phyloP scores from a whole-genome alignment of 2,888 invertebrate species.

The Rotaria macrura region DNA sequence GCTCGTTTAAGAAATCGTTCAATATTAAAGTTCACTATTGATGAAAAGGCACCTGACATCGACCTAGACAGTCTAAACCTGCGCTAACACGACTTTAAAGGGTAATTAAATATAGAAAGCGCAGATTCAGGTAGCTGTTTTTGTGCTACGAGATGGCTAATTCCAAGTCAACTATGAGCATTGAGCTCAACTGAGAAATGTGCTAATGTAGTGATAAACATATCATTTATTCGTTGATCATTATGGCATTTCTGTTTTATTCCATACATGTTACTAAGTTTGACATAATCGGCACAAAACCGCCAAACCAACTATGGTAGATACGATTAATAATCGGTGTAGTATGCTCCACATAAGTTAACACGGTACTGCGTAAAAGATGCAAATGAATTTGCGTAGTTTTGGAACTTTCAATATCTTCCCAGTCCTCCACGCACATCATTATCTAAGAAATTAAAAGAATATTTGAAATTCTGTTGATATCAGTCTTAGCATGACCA shows the following conservation, averaged over 20 bases:
- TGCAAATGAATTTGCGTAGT: not conserved
- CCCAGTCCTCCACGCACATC: not conserved
- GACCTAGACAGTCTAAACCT: not conserved
- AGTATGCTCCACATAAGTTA: not conserved
- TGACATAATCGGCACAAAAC: not conserved
- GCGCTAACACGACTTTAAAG: not conserved
- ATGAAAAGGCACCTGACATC: not conserved
- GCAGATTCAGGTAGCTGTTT: not conserved
- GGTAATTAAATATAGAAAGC: not conserved
- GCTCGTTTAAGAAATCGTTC: not conserved
- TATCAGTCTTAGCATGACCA: not conserved
- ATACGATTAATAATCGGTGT: not conserved
- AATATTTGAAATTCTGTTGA: not conserved
- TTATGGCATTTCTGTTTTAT: not conserved
- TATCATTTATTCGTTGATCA: not conserved
- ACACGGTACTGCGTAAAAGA: not conserved
- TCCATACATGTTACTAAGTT: not conserved
- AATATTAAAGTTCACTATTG: not conserved
- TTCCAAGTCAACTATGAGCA: not conserved
- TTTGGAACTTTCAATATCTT: not conserved
- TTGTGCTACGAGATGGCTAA: not conserved
- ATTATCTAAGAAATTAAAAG: not conserved
- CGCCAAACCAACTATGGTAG: not conserved
- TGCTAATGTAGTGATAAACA: not conserved
- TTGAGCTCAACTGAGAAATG: not conserved